Percentiles rank a stretch among this genome's conserved stretches.
These are phyloP conservation scores for Amblyjoppa fuscipennis DNA, from an alignment of 2,888 invertebrate species.

Conservation along the genomic window DNA sequence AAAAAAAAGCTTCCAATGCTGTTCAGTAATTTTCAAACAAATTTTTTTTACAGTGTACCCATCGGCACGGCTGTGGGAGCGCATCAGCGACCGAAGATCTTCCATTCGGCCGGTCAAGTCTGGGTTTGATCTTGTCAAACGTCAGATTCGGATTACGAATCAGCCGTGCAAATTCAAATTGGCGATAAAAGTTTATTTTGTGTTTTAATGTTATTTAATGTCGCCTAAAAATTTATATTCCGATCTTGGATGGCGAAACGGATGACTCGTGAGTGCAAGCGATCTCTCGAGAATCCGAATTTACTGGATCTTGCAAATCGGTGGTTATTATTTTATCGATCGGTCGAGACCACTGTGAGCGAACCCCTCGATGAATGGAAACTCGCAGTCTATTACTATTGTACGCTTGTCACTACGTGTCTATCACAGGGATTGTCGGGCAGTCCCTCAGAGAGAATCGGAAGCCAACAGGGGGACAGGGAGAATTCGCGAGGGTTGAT, in stretches of 20 bases:
- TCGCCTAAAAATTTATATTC: constrained; percentile 38
- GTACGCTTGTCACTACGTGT: constrained; percentile 46
- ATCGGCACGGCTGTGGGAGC: too few species aligned
- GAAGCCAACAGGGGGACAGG: constrained; percentile 14
- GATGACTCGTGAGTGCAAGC: constrained; percentile 44
- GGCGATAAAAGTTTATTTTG: too few species aligned
- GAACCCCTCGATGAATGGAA: constrained; percentile 26
- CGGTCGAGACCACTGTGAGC: background rate
- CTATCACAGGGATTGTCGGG: constrained; percentile 37
- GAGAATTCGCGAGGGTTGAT: constrained; percentile 36
- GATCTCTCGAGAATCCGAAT: constrained; percentile 12
- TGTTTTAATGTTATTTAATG: background rate
- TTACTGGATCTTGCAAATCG: background rate
- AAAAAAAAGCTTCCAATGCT: too few species aligned
- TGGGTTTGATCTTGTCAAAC: background rate
- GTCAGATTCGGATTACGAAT: too few species aligned
- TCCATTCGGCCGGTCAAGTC: too few species aligned
- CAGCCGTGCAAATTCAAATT: too few species aligned
- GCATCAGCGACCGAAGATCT: too few species aligned
- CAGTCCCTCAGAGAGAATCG: constrained; percentile 39
- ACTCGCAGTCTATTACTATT: constrained; percentile 45
- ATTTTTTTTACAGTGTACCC: too few species aligned
- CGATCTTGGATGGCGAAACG: constrained; percentile 38
- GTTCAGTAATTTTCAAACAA: too few species aligned
- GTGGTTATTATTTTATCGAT: constrained; percentile 41